A percentile compares a stretch with the other conserved stretches of the same genome.
These are phyloP conservation scores for Lepidochrysops patricia DNA, from an alignment of 2,888 invertebrate genomes.

Conservation along the genomic window DNA sequence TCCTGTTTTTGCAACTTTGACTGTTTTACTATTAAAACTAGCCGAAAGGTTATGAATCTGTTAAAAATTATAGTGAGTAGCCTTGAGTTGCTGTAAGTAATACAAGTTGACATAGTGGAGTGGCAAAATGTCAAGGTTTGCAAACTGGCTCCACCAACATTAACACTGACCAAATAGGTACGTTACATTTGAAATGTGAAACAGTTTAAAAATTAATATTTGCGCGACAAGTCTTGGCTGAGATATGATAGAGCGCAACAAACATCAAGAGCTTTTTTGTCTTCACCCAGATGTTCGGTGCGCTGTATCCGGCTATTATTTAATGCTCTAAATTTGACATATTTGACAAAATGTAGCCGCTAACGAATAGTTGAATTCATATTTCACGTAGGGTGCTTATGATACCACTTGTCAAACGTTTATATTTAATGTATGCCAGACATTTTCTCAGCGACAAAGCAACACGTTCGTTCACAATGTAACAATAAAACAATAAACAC, in stretches of 20 bases:
- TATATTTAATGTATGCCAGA: conserved; percentile 17
- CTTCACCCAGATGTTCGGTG: too few relatives aligned
- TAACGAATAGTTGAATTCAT: too few relatives aligned
- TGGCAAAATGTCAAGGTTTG: not conserved
- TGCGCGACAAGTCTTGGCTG: too few relatives aligned
- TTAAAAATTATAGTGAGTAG: not conserved
- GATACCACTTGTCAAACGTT: too few relatives aligned
- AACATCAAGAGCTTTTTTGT: too few relatives aligned
- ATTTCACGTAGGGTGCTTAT: too few relatives aligned
- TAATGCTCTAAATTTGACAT: too few relatives aligned
- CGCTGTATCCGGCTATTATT: too few relatives aligned
- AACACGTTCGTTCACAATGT: conserved; percentile 22
- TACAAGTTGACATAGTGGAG: not conserved
- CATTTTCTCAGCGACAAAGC: not conserved
- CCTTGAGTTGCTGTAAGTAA: not conserved
- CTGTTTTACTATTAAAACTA: too few relatives aligned
- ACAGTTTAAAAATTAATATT: too few relatives aligned
- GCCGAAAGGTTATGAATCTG: not conserved
- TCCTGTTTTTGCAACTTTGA: not conserved
- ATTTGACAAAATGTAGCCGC: too few relatives aligned
- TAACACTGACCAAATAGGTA: not conserved
- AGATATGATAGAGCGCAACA: too few relatives aligned
- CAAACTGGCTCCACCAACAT: not conserved
- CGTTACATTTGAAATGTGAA: not conserved
- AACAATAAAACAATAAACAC: conserved; percentile 15